phyloP scores from a whole-genome alignment of 1,140 invertebrate genomes.

The Euglossa dilemma region DNA sequence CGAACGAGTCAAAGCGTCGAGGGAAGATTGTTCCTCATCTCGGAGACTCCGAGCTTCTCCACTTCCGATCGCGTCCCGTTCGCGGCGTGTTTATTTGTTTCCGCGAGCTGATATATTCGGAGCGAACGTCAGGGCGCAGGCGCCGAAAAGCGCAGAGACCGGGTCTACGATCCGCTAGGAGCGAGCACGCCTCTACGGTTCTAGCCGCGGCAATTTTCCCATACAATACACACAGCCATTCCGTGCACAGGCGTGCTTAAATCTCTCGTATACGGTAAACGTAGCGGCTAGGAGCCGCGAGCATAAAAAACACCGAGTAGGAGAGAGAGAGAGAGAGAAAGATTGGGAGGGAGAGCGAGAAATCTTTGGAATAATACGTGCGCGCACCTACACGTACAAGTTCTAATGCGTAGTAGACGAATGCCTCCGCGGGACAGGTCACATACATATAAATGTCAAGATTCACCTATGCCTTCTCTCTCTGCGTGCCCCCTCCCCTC shows the following conservation, averaged over 20 bases:
- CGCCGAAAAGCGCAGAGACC: neutral
- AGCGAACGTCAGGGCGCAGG: neutral
- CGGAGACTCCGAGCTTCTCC: too few species aligned
- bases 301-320: conserved; percentile 31
- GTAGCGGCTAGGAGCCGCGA: conserved; percentile 27
- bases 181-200: conserved; percentile 20
- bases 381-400: conserved; percentile 13
- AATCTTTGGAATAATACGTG: conserved; percentile 32
- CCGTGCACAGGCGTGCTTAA: neutral
- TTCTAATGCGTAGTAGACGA: conserved; percentile 48
- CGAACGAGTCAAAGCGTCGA: too few species aligned
- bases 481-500: neutral
- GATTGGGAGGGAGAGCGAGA: neutral
- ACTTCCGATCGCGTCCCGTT: too few species aligned
- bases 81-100: too few species aligned
- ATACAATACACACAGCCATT: conserved; percentile 19
- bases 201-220: conserved; percentile 38
- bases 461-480: conserved; percentile 41
- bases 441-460: conserved; percentile 55
- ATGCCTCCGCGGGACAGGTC: conserved; percentile 48
- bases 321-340: neutral
- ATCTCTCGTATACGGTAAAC: conserved; percentile 28
- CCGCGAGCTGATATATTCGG: neutral
- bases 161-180: neutral
- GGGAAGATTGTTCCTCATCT: too few species aligned